Conservation (phyloP, 2,888 invertebrate genomes). For the Aethes cnicana region DNA sequence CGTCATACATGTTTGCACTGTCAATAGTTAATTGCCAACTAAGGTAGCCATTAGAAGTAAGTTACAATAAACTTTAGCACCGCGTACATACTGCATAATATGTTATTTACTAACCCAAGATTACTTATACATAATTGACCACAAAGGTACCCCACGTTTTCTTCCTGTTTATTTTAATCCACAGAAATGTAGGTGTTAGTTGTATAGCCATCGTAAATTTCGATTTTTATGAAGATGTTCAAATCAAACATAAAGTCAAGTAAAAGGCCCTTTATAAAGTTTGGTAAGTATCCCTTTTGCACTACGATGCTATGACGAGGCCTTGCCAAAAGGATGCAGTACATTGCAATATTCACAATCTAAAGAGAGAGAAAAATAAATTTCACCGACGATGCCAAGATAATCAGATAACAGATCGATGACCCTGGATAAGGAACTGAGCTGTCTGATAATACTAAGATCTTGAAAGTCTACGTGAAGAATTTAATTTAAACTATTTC, state of each 20-base stretch:
- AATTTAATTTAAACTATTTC: no score
- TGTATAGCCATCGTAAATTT: no score
- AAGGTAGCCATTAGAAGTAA: not conserved
- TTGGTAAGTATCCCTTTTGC: no score
- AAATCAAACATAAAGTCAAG: no score
- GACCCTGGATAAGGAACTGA: constrained; percentile 15
- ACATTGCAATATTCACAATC: not conserved
- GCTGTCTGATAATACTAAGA: not conserved
- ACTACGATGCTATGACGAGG: no score
- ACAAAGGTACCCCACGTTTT: constrained; percentile 4
- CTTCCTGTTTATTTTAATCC: not conserved
- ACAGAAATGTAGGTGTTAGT: not conserved
- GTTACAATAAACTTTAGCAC: no score
- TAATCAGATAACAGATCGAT: constrained; percentile 10
- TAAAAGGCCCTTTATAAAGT: no score
- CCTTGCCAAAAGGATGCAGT: not conserved
- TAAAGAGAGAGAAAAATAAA: not conserved
- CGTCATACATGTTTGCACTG: constrained; percentile 9
- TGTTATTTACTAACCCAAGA: constrained; percentile 2
- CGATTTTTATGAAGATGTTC: no score
- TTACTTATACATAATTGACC: constrained; percentile 6
- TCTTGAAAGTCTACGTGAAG: not conserved
- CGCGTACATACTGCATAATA: not conserved
- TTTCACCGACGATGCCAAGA: not conserved
- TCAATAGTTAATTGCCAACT: constrained; percentile 6